Base-by-base conservation (phyloP, 2,888 invertebrate genomes). In the Branchipolynoe longqiensis region DNA sequence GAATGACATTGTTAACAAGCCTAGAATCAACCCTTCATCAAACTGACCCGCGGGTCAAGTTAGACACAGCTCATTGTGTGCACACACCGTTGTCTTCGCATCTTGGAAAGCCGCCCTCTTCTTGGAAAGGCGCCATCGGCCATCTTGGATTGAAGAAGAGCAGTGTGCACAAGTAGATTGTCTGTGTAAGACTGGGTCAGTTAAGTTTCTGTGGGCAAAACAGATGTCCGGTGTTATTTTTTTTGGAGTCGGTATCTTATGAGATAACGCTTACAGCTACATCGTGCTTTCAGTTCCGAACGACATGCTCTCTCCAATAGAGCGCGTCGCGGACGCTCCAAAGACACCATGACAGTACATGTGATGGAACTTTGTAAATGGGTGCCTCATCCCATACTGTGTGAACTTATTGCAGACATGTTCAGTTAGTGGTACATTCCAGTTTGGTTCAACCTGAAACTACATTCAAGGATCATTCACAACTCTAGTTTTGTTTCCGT, bases 281-380 rank as follows among this genome's bases (percentile, higher is more conserved):
- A 36, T 69, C 69, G 69, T 69, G 69, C 69, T 69, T 69, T 69
- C 69, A 69, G 69, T 38, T 38, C 33, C 33, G 18, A 69, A 38
- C 12, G n/a, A 69, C 69, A 33, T 33, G 6, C 69, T 38, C 33
- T 69, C 18, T 69, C 62, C 56, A 25, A 62, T 14, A 58, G 31
- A 4, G 62, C 31, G 62, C 25, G 12, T 12, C 48, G 48, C 25
- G 25, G 62, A 62, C 25, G 25, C 25, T 62, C 31, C 31, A 25
- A 31, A 14, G 62, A 25, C 31, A 62, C 31, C n/a, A 69, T 33
- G 38, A 36, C 18, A 36, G 28, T 62, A 62, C 14, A 59, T n/a
- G 18, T 4, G 1, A 31, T 28, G 31, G 25, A n/a, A n/a, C n/a
- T n/a, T n/a, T n/a, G n/a, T n/a, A n/a, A n/a, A n/a, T n/a, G n/a